Conservation (phyloP, 2,113 vertebrate genomes). For the Elanus axillaris region DNA sequence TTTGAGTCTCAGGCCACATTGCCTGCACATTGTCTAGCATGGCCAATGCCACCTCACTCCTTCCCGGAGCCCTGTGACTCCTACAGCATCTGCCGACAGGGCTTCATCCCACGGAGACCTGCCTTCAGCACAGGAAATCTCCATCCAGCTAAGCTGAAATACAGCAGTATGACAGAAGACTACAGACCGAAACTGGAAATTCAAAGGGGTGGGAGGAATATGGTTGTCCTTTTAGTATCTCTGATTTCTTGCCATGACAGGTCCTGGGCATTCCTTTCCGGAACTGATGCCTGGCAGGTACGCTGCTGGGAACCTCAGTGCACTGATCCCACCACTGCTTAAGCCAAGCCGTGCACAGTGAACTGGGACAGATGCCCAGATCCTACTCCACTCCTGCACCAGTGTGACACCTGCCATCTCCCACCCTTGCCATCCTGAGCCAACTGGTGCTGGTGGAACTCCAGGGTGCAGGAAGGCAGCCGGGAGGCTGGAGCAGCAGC, state of each 20-base stretch:
- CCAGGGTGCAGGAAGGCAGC: neutral
- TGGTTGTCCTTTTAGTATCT: neutral
- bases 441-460: neutral
- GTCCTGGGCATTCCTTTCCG: neutral
- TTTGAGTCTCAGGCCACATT: neutral
- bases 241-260: neutral
- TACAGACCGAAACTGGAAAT: neutral
- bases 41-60: neutral
- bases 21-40: neutral
- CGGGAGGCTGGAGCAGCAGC: neutral
- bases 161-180: neutral
- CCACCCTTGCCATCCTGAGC: neutral
- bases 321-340: neutral
- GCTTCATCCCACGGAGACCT: neutral
- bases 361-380: neutral
- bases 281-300: neutral
- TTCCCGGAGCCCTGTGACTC: neutral
- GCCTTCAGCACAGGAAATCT: neutral
- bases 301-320: accelerated
- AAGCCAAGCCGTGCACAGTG: accelerated
- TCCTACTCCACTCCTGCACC: neutral
- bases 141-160: neutral
- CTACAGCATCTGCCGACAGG: neutral
- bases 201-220: neutral
- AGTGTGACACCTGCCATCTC: neutral